Evolutionary conservation across 2,113 vertebrate genomes (phyloP).

Genomic region (Entomyzon cyanotis): DNA sequence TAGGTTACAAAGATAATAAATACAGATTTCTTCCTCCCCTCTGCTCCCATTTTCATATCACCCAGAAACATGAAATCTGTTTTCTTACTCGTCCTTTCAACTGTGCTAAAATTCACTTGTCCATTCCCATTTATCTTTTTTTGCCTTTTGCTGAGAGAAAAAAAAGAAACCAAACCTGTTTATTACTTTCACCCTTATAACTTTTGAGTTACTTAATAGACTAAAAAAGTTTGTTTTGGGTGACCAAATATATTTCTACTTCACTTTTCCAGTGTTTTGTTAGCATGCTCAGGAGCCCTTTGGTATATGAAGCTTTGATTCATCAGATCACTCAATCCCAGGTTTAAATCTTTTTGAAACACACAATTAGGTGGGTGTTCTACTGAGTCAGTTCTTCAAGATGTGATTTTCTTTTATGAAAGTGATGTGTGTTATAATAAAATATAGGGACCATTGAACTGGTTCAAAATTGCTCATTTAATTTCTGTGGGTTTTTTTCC

Average conservation of each 20-base stretch:
- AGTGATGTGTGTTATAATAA: not conserved
- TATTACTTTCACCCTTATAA: not conserved
- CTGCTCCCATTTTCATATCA: not conserved
- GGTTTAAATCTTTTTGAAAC: conserved; percentile 20
- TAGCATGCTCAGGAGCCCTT: not conserved
- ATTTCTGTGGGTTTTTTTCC: not conserved
- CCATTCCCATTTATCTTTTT: not conserved
- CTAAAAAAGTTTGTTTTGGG: not conserved
- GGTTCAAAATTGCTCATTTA: not conserved
- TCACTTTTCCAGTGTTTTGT: not conserved
- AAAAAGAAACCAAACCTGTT: not conserved
- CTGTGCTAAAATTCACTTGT: not conserved
- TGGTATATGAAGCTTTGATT: not conserved
- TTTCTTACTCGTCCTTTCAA: not conserved
- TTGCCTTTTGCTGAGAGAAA: not conserved
- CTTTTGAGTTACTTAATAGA: not conserved
- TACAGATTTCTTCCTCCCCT: not conserved
- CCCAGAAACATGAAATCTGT: not conserved
- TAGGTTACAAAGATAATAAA: not conserved
- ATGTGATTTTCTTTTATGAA: conserved; percentile 4
- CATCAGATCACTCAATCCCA: not conserved
- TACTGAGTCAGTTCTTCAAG: not conserved
- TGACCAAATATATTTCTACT: not conserved
- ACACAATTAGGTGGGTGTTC: not conserved
- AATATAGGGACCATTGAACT: not conserved